phyloP scores from a whole-genome alignment of 2,113 vertebrate genomes.

The Phodopus roborovskii region DNA sequence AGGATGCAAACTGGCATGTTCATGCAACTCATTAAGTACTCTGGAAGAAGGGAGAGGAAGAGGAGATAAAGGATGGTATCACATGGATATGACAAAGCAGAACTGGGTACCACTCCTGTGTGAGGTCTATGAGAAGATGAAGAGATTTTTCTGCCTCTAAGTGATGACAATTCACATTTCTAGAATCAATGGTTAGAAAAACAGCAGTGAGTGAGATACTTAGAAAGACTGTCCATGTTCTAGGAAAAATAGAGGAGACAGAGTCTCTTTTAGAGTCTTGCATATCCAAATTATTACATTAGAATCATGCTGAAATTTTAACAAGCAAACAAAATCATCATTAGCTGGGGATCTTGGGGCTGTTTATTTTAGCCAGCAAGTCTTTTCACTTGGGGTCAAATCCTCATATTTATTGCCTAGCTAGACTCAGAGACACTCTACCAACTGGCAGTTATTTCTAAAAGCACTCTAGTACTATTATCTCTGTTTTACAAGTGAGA shows the following conservation, averaged over 20 bases:
- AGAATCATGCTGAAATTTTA: not conserved
- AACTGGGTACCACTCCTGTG: accelerated
- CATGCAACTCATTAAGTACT: not conserved
- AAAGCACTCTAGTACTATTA: not conserved
- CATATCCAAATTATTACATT: not conserved
- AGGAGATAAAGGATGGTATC: not conserved
- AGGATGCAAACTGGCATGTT: too few species aligned
- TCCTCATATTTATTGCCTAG: not conserved
- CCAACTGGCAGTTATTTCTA: not conserved
- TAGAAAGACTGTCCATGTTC: not conserved
- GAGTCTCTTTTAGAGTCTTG: not conserved
- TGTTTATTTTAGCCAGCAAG: not conserved
- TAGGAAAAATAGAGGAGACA: not conserved
- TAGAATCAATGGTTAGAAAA: not conserved
- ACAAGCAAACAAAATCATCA: not conserved
- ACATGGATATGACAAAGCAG: not conserved
- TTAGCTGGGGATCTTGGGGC: not conserved
- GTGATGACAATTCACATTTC: not conserved
- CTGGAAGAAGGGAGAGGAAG: not conserved
- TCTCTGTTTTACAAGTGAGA: not conserved
- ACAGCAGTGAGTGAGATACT: not conserved
- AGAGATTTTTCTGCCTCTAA: not conserved
- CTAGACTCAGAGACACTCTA: not conserved
- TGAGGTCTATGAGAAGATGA: not conserved
- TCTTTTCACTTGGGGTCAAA: not conserved